Evolutionary conservation across 2,797 vertebrate genomes (phyloP), one percentile per base, ranked within the genome.

Genomic region (Aythya fuligula): DNA sequence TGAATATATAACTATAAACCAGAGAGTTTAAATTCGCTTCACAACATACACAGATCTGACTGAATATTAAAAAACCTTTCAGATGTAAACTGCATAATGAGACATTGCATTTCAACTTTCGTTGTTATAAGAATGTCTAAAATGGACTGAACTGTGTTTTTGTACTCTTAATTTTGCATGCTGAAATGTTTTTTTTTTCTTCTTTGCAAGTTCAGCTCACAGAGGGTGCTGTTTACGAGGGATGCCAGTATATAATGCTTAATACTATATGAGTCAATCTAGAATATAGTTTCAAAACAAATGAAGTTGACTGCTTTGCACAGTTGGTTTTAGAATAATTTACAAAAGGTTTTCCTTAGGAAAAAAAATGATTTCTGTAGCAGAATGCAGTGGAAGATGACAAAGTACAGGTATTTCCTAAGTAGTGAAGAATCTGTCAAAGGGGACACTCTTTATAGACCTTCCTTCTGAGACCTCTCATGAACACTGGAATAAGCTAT

Each of bases 251-350:
- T n/a, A 14, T 45, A 90, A 76, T 0, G 9, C 27, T 60, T 85
- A 60, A 82, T 20, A 30, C 12, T 61, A 83, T 79, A 22, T 20
- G 8, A 69, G 13, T 47, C 36, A 15, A 7, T n/a, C 49, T 38
- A 69, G 34, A 95, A 87, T 18, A 73, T 9, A 32, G 65, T 70
- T 87, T 73, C 36, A 82, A 89, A 80, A 3, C 21, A 67, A 91
- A 57, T 25, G 10, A 57, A 66, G 51, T 11, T 27, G 13, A 58
- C 13, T 74, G 43, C 8, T 80, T 67, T 74, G 21, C 25, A 53
- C 25, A 53, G 16, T 5, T 57, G 15, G 14, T 47, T 94, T 78
- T 56, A 21, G 57, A 90, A 80, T 25, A 36, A 60, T 49, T 71
- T 80, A 60, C 24, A 64, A 89, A 89, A 87, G 1, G 6, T 19